phyloP scores from a whole-genome alignment of 1,140 invertebrate genomes.

The Drosophila sechellia region DNA sequence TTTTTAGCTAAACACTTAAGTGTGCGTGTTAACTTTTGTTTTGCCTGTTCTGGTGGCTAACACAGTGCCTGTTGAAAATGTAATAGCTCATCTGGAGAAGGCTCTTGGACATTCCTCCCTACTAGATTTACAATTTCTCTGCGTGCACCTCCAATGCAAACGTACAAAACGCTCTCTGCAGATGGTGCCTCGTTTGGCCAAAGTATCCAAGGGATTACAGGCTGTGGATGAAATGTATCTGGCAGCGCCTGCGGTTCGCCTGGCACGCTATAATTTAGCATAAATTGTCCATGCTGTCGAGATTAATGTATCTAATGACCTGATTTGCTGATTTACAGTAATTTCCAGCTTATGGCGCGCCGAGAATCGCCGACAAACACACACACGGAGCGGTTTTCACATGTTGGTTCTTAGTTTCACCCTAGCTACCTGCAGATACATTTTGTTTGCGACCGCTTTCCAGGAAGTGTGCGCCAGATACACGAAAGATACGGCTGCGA shows the following conservation, averaged over 20 bases:
- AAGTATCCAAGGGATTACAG: conserved; percentile 65
- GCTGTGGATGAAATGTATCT: conserved; percentile 48
- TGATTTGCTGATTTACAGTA: conserved; percentile 83
- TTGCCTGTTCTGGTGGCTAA: no score
- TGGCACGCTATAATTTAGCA: conserved; percentile 78
- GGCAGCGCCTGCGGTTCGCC: conserved; percentile 47
- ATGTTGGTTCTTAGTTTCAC: conserved; percentile 17
- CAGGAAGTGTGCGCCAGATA: conserved; percentile 73
- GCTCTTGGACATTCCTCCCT: not conserved
- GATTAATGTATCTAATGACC: conserved; percentile 83
- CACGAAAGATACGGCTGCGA: conserved; percentile 57
- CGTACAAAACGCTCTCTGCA: conserved; percentile 22
- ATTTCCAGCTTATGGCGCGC: conserved; percentile 71
- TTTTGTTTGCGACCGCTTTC: conserved; percentile 67
- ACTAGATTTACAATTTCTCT: not conserved
- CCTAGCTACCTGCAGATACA: conserved; percentile 65
- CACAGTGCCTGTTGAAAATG: no score
- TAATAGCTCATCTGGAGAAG: no score
- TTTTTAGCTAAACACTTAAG: no score
- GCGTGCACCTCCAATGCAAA: conserved; percentile 11
- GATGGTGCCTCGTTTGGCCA: conserved; percentile 45
- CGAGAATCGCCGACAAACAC: conserved; percentile 24
- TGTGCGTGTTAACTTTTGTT: not conserved
- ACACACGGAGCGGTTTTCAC: conserved; percentile 8
- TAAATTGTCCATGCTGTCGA: conserved; percentile 80